A percentile compares a stretch with the other conserved stretches of the same genome.
These are phyloP conservation scores for Pagrus major DNA, from an alignment of 2,113 vertebrate genomes.

Conservation along the genomic window DNA sequence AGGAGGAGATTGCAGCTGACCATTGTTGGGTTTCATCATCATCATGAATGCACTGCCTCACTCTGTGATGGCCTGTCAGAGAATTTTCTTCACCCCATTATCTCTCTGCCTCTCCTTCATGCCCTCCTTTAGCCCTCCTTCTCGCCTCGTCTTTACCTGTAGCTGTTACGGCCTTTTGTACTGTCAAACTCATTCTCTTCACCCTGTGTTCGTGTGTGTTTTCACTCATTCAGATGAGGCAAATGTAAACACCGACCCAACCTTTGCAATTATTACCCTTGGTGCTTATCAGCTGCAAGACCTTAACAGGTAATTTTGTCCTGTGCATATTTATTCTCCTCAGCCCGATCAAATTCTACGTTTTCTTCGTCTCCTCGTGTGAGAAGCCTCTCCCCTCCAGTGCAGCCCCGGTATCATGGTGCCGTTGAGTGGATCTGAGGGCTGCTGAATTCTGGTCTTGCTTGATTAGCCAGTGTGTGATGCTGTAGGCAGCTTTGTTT, in stretches of 20 bases:
- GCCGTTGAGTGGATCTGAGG: slow-evolving; percentile 61
- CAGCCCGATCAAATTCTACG: neutral
- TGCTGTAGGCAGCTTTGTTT: slow-evolving; percentile 82
- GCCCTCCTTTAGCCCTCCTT: slow-evolving; percentile 25
- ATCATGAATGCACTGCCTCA: slow-evolving; percentile 40
- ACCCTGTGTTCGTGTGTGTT: slow-evolving; percentile 10
- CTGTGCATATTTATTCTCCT: slow-evolving; percentile 16
- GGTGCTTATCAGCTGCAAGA: slow-evolving; percentile 26
- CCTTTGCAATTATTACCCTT: slow-evolving; percentile 18
- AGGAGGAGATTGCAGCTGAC: slow-evolving; percentile 66
- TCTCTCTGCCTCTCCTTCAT: slow-evolving; percentile 35
- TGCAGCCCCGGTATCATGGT: slow-evolving; percentile 45
- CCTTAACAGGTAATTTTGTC: slow-evolving; percentile 9
- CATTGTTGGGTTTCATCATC: slow-evolving; percentile 71
- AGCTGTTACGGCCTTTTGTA: slow-evolving; percentile 21
- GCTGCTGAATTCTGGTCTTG: slow-evolving; percentile 74
- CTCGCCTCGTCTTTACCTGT: slow-evolving; percentile 17
- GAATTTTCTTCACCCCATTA: slow-evolving; percentile 57
- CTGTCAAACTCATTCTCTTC: slow-evolving; percentile 45
- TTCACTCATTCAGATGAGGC: slow-evolving; percentile 28
- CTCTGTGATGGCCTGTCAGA: slow-evolving; percentile 52
- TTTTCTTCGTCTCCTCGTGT: neutral
- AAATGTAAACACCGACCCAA: slow-evolving; percentile 20
- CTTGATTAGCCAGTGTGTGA: slow-evolving; percentile 80
- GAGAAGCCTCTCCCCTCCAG: slow-evolving; percentile 21